Conservation (phyloP, 2,888 invertebrate species). For the Lasiommata megera region DNA sequence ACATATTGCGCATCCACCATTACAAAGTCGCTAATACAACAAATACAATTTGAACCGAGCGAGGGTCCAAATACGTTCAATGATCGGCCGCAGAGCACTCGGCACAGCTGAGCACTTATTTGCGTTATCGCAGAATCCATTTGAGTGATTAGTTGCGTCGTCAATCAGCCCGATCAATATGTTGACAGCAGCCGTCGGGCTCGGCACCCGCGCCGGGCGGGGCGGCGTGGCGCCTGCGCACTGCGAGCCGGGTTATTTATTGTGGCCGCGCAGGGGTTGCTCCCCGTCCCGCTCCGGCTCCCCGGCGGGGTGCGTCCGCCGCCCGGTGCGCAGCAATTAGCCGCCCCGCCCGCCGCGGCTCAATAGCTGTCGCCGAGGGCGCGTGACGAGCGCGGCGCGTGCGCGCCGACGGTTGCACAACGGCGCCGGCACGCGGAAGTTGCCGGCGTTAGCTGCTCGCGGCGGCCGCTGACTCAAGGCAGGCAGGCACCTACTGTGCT, state of each 20-base stretch:
- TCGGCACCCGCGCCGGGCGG: slow-evolving; percentile 10
- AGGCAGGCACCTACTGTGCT: no score
- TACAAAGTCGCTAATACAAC: no score
- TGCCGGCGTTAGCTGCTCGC: no score
- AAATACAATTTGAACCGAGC: no score
- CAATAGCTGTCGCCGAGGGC: slow-evolving; percentile 34
- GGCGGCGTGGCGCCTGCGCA: slow-evolving; percentile 70
- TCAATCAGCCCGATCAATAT: background rate
- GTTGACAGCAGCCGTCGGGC: background rate
- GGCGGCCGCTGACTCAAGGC: no score
- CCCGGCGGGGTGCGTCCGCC: slow-evolving; percentile 27
- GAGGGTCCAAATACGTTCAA: no score
- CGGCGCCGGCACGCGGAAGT: no score
- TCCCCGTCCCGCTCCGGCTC: slow-evolving; percentile 41
- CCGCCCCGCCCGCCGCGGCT: slow-evolving; percentile 37
- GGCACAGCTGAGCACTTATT: no score
- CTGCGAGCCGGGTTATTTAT: slow-evolving; percentile 70
- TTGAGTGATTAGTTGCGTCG: background rate
- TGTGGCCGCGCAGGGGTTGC: slow-evolving; percentile 52
- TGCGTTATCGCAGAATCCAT: background rate
- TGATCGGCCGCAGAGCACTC: no score
- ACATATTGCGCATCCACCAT: no score
- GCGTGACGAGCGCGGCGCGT: slow-evolving; percentile 43
- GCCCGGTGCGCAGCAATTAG: slow-evolving; percentile 53
- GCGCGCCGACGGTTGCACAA: slow-evolving; percentile 34